Conservation (phyloP, 1,140 invertebrate genomes). For the Atopsyche davidsoni region DNA sequence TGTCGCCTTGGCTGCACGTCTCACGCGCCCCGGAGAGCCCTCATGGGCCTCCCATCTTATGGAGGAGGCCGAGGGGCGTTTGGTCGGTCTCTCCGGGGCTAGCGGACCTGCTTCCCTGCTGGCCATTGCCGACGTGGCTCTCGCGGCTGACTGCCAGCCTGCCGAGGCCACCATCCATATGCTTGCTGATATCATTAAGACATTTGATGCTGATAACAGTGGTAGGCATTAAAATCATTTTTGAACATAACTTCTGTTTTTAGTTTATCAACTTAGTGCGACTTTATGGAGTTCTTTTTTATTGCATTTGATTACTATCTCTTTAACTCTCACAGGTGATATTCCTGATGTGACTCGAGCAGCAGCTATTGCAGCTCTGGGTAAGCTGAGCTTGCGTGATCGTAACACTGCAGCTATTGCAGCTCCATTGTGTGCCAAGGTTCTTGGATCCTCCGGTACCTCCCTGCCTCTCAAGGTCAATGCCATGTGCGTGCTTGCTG, state of each 20-base stretch:
- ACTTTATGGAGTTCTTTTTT: slow-evolving; percentile 34
- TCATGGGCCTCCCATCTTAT: slow-evolving; percentile 35
- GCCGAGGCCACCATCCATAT: slow-evolving; percentile 7
- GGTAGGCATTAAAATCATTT: slow-evolving; percentile 7
- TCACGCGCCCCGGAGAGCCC: slow-evolving; percentile 34
- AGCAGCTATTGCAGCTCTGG: slow-evolving; percentile 35
- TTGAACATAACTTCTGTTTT: too few relatives aligned
- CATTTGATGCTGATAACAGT: slow-evolving; percentile 5
- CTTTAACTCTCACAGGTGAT: slow-evolving; percentile 1
- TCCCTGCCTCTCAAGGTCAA: slow-evolving; percentile 37
- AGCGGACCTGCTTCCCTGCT: slow-evolving; percentile 11
- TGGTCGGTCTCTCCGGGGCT: background rate
- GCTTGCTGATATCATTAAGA: slow-evolving; percentile 6
- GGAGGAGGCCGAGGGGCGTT: slow-evolving; percentile 37
- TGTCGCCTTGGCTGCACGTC: slow-evolving; percentile 34
- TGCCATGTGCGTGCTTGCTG: slow-evolving; percentile 39
- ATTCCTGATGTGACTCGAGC: slow-evolving; percentile 12
- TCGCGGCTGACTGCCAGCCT: slow-evolving; percentile 13
- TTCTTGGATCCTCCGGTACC: slow-evolving; percentile 30
- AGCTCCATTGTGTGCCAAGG: slow-evolving; percentile 35
- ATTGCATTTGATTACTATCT: slow-evolving; percentile 24
- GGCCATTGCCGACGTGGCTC: slow-evolving; percentile 15
- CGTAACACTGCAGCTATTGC: slow-evolving; percentile 33
- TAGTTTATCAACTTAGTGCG: slow-evolving; percentile 33
- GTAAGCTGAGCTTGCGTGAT: slow-evolving; percentile 40